Evolutionary conservation across 2,113 vertebrate species (phyloP).

Genomic region (Sisor rabdophorus): DNA sequence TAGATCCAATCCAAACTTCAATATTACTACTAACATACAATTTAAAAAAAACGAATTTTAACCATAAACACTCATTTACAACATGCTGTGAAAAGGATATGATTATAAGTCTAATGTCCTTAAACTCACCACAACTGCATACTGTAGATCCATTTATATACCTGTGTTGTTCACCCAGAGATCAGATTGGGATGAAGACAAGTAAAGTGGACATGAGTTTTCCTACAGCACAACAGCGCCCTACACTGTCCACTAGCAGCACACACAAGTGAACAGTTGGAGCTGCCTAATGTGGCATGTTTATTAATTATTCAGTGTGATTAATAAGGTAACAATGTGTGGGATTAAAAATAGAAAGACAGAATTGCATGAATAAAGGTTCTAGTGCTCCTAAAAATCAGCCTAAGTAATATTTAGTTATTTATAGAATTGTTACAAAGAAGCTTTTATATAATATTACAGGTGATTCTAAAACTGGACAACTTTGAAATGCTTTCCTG

Average conservation of each 20-base stretch:
- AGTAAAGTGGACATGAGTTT: neutral
- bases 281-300: neutral
- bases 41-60: neutral
- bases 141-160: conserved; percentile 9
- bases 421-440: neutral
- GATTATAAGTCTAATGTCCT: neutral
- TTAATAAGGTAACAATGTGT: conserved; percentile 4
- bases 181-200: neutral
- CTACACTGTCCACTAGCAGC: conserved; percentile 28
- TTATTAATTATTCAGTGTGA: conserved; percentile 12
- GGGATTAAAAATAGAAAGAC: conserved; percentile 6
- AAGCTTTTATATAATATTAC: neutral
- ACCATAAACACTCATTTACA: neutral
- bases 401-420: neutral
- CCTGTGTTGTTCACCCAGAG: neutral
- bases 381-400: neutral
- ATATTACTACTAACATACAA: neutral
- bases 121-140: neutral
- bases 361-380: neutral
- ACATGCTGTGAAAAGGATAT: neutral
- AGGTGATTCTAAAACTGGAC: neutral
- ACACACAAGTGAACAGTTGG: neutral
- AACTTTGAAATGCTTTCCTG: neutral
- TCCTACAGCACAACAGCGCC: conserved; percentile 41
- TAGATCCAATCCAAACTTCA: neutral